phyloP scores from a whole-genome alignment of 1,140 invertebrate genomes.

The Wasmannia auropunctata region DNA sequence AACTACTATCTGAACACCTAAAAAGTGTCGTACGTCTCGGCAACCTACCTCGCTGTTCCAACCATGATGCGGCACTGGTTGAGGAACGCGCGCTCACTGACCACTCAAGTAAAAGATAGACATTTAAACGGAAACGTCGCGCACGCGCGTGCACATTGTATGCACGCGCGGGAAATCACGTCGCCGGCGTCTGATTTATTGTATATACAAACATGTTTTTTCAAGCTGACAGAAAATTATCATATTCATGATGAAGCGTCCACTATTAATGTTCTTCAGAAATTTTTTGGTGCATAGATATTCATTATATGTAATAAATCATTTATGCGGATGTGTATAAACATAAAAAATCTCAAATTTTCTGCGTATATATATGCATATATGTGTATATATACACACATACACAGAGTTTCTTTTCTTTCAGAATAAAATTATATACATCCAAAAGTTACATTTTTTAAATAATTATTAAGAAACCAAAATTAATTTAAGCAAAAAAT shows the following conservation, averaged over 20 bases:
- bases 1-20: neutral
- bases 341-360: neutral
- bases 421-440: neutral
- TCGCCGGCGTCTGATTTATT: neutral
- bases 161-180: conserved; percentile 31
- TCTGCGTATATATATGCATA: neutral
- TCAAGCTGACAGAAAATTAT: neutral
- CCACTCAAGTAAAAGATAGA: conserved; percentile 59
- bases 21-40: neutral
- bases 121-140: conserved; percentile 79
- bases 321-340: too few species aligned
- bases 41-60: conserved; percentile 76
- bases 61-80: conserved; percentile 75
- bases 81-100: conserved; percentile 75
- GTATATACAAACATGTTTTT: conserved; percentile 6
- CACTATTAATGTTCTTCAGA: neutral
- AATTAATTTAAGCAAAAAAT: neutral
- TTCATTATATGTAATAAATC: neutral
- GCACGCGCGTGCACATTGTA: conserved; percentile 68
- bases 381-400: too few species aligned
- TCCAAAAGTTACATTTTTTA: neutral
- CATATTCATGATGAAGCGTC: neutral
- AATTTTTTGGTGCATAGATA: neutral
- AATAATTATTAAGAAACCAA: neutral
- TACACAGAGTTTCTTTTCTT: neutral